Evolutionary conservation across 2,888 invertebrate species (phyloP), one percentile per base, ranked within the genome.

Genomic region (Falcaria lacertinaria): DNA sequence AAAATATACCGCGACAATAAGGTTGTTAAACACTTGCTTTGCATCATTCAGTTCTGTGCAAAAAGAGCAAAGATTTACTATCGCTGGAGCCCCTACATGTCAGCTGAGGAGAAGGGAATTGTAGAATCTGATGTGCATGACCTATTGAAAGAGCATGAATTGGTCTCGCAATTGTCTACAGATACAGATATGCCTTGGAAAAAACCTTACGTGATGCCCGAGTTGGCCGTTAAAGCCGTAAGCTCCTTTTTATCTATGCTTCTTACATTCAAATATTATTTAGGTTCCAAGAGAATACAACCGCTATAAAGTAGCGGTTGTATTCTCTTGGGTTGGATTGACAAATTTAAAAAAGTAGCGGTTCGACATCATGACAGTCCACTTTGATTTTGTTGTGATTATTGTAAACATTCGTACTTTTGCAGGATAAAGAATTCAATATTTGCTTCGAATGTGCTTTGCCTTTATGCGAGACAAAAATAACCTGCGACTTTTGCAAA

Each of bases 361-460:
- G n/a, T n/a, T n/a, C n/a, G n/a, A n/a, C n/a, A n/a, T n/a, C n/a
- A n/a, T n/a, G n/a, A n/a, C 19, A 19, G 19, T 4, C 4, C 19
- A 0, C 6, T 19, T 19, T 19, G 6, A 19, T 19, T 19, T 19
- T n/a, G n/a, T 19, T 19, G 1, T 6, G 6, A 6, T 4, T 19
- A 3, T 3, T 14, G 8, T n/a, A 33, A 15, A 4, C 19, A 14
- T 19, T 4, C n/a, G n/a, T 11, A 11, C 11, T 28, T 3, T 73
- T 69, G 39, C 58, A 87, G 87, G 55, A 53, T 2, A 57, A 60
- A 11, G 84, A 80, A 48, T 87, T 74, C 54, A 64, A 80, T 19
- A 64, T 88, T 2, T 88, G 88, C 54, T 87, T 84, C 49, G 88
- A 88, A 62, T 88, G 88, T 49, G 63, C 64, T 0, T 39, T 79